Evolutionary conservation across 2,797 vertebrate species (phyloP).

Genomic region (Naso thynnoides): DNA sequence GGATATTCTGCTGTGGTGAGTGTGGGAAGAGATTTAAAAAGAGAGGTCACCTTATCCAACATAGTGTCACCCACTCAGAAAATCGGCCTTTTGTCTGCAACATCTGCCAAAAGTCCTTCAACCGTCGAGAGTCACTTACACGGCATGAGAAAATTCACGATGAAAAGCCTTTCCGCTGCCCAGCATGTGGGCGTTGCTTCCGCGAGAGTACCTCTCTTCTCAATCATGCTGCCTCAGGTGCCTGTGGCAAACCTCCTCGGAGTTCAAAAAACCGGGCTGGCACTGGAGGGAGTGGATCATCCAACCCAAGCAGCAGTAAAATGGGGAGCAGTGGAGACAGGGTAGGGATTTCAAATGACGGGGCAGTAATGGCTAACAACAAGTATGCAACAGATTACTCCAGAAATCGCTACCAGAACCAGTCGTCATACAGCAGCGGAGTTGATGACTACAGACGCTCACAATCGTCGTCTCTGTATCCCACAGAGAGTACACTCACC

Average conservation of each 20-base stretch:
- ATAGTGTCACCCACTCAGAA: slow-evolving; percentile 92
- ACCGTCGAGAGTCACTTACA: slow-evolving; percentile 93
- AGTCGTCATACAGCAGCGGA: slow-evolving; percentile 72
- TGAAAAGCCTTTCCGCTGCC: slow-evolving; percentile 91
- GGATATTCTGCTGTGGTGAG: slow-evolving; percentile 90
- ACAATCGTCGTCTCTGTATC: slow-evolving; percentile 77
- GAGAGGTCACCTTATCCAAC: slow-evolving; percentile 93
- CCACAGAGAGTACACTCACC: slow-evolving; percentile 73
- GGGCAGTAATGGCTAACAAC: slow-evolving; percentile 65
- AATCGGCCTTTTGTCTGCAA: slow-evolving; percentile 91
- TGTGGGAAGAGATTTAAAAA: slow-evolving; percentile 95
- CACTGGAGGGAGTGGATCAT: slow-evolving; percentile 36
- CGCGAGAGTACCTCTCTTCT: slow-evolving; percentile 87
- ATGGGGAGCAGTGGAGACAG: slow-evolving; percentile 65
- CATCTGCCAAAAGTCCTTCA: slow-evolving; percentile 93
- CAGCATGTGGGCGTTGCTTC: slow-evolving; percentile 90
- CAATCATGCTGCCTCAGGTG: slow-evolving; percentile 87
- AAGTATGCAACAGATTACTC: slow-evolving; percentile 83
- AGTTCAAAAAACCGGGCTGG: slow-evolving; percentile 75
- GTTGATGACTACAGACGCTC: slow-evolving; percentile 82
- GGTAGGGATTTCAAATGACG: slow-evolving; percentile 62
- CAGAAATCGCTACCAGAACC: slow-evolving; percentile 82
- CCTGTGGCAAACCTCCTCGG: slow-evolving; percentile 85
- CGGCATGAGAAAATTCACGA: slow-evolving; percentile 95
- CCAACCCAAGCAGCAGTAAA: slow-evolving; percentile 66